Evolutionary conservation across 2,888 invertebrate species (phyloP).

Genomic region (Lithophane leautieri): DNA sequence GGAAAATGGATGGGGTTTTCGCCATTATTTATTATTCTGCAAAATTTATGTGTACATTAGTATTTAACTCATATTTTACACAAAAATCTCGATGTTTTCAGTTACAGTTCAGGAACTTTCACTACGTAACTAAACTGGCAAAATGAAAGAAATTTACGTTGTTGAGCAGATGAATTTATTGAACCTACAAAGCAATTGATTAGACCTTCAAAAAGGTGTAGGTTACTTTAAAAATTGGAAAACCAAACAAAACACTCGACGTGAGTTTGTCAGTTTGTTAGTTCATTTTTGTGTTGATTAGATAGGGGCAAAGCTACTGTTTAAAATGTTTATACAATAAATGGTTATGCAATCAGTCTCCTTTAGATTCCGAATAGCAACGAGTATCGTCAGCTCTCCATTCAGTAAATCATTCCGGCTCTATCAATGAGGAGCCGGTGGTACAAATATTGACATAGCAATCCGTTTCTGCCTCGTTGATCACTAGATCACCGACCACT

Average conservation of each 20-base stretch:
- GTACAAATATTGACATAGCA: neutral
- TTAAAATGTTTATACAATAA: neutral
- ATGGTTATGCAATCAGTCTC: slow-evolving; percentile 9
- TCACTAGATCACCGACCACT: too few relatives aligned
- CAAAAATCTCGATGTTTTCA: neutral
- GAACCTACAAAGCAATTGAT: too few relatives aligned
- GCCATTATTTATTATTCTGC: too few relatives aligned
- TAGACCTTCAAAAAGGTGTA: too few relatives aligned
- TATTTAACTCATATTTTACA: too few relatives aligned
- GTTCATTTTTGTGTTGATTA: neutral
- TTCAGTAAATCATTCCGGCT: slow-evolving; percentile 10
- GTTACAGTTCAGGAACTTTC: too few relatives aligned
- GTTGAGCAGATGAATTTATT: too few relatives aligned
- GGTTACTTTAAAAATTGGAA: neutral
- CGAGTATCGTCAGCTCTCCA: slow-evolving; percentile 19
- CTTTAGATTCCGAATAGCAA: slow-evolving; percentile 52
- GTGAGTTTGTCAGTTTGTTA: neutral
- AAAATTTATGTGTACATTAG: too few relatives aligned
- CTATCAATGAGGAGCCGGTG: neutral
- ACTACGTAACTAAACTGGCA: too few relatives aligned
- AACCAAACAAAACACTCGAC: neutral
- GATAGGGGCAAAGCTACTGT: too few relatives aligned
- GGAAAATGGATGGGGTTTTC: too few relatives aligned
- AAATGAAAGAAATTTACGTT: too few relatives aligned
- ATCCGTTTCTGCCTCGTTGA: neutral